Percentiles rank a stretch among this genome's conserved stretches.
These are phyloP conservation scores for Rhogogaster chlorosoma DNA, from an alignment of 2,888 invertebrate genomes.

Conservation along the genomic window DNA sequence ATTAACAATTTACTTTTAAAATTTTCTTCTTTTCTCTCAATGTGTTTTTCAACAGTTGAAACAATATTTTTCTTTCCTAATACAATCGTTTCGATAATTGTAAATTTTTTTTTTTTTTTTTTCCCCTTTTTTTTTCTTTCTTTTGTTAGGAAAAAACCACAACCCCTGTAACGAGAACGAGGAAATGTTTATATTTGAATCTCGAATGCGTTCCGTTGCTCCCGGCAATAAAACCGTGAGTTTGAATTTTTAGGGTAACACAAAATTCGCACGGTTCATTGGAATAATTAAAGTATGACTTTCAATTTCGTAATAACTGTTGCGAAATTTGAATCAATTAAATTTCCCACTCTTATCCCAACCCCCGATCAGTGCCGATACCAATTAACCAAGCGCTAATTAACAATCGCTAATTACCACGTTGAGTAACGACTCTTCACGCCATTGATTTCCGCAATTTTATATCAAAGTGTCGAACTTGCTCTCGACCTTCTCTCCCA, in stretches of 20 bases:
- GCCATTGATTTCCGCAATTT: background rate
- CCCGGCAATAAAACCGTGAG: background rate
- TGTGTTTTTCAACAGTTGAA: background rate
- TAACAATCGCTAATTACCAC: slow-evolving; percentile 34
- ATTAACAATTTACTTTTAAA: background rate
- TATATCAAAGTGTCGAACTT: background rate
- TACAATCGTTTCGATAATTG: background rate
- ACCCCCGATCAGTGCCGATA: slow-evolving; percentile 8
- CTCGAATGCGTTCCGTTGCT: background rate
- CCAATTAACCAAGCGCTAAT: slow-evolving; percentile 37
- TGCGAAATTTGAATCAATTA: background rate
- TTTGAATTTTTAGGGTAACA: background rate
- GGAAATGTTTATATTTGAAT: background rate
- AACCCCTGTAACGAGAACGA: background rate
- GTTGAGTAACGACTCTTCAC: slow-evolving; percentile 33
- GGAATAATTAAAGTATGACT: slow-evolving; percentile 21
- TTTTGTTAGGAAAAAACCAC: background rate
- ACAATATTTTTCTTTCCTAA: background rate
- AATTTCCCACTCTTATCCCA: background rate
- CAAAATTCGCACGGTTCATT: background rate
- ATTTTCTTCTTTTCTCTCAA: no score
- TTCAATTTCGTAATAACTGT: slow-evolving; percentile 30
- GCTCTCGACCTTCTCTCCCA: background rate
- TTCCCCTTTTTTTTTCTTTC: background rate
- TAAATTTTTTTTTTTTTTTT: background rate